phyloP scores from a whole-genome alignment of 2,113 vertebrate genomes.

The Tichodroma muraria region DNA sequence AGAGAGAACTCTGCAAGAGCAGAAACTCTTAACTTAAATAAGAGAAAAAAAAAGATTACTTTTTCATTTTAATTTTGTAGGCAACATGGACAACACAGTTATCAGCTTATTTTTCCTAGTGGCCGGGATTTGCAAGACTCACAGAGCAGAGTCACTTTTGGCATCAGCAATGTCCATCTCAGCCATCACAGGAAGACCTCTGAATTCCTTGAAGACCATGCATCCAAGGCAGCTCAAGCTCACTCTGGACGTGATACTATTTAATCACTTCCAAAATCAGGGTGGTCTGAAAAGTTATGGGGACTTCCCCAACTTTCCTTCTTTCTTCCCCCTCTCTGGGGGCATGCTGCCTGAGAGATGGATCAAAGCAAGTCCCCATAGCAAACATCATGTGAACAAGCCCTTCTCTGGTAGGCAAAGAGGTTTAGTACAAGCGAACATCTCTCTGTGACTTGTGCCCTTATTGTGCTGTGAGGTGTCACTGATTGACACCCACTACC shows the following conservation, averaged over 20 bases:
- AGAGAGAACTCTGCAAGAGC: background rate
- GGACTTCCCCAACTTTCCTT: background rate
- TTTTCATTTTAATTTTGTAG: background rate
- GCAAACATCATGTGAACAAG: accelerated
- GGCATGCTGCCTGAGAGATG: background rate
- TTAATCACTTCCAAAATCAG: background rate
- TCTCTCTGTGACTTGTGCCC: background rate
- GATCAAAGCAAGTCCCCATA: background rate
- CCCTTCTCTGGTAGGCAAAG: background rate
- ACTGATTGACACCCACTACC: background rate
- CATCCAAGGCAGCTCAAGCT: background rate
- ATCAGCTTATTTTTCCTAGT: background rate
- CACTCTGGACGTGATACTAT: background rate
- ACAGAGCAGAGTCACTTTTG: background rate
- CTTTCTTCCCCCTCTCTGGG: background rate
- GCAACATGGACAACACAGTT: background rate
- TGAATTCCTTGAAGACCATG: no score
- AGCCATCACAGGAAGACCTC: background rate
- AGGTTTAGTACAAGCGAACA: background rate
- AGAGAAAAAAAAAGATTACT: background rate
- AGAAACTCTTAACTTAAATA: background rate
- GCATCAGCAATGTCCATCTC: background rate
- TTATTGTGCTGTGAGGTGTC: background rate
- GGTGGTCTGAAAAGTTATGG: background rate
- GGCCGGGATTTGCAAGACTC: background rate